A percentile compares a stretch with the other conserved stretches of the same genome.
These are phyloP conservation scores for Leptopilina myrica DNA, from an alignment of 2,888 invertebrate genomes.

Conservation along the genomic window DNA sequence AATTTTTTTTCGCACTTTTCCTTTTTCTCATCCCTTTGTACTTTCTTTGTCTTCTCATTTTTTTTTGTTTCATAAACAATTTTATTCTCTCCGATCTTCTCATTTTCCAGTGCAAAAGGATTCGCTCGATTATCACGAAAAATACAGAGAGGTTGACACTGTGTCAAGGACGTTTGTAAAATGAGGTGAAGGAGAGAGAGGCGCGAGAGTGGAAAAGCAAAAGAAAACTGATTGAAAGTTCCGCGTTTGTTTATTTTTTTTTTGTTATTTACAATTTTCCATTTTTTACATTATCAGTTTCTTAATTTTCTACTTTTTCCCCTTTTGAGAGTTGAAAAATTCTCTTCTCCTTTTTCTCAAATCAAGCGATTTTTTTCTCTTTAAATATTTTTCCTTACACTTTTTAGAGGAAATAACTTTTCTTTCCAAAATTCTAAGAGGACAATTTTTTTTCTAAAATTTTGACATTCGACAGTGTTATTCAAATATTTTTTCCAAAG, in stretches of 20 bases:
- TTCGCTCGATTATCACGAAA: constrained; percentile 50
- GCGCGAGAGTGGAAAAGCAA: constrained; percentile 42
- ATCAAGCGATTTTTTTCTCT: too few relatives aligned
- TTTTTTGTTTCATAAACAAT: constrained; percentile 47
- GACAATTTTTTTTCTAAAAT: too few relatives aligned
- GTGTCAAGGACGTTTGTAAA: constrained; percentile 55
- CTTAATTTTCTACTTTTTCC: too few relatives aligned
- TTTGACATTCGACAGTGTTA: too few relatives aligned
- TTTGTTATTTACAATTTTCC: background rate
- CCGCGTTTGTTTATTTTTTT: background rate
- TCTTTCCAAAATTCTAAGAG: too few relatives aligned
- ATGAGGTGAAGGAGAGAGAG: constrained; percentile 47
- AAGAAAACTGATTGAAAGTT: background rate
- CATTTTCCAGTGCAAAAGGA: constrained; percentile 49
- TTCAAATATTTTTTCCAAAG: too few relatives aligned
- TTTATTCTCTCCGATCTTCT: constrained; percentile 52
- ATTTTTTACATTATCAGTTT: background rate
- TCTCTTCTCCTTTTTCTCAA: too few relatives aligned
- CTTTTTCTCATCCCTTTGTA: constrained; percentile 37
- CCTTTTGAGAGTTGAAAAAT: too few relatives aligned
- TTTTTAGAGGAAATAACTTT: too few relatives aligned
- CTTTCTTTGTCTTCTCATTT: constrained; percentile 44
- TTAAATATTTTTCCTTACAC: too few relatives aligned
- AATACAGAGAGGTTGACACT: constrained; percentile 53
- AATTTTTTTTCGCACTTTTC: constrained; percentile 40